phyloP scores from a whole-genome alignment of 2,888 invertebrate species.

The Mesorhabditis sp. region DNA sequence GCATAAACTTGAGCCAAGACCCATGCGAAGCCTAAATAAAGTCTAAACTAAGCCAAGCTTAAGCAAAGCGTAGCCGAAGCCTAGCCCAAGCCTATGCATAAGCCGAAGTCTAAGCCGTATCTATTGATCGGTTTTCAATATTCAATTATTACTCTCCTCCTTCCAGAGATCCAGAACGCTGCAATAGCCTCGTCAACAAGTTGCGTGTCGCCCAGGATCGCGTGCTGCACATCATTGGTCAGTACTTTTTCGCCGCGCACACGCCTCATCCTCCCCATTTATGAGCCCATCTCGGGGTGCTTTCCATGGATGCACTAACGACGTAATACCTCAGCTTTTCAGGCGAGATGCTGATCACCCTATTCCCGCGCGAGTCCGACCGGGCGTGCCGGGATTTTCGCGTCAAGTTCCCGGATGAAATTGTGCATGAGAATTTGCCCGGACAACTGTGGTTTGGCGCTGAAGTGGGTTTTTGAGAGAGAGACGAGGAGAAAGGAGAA shows the following conservation, averaged over 20 bases:
- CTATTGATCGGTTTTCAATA: too few relatives aligned
- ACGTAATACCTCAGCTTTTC: slow-evolving; percentile 17
- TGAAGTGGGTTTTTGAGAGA: slow-evolving; percentile 70
- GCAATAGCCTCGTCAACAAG: slow-evolving; percentile 88
- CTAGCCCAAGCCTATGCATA: too few relatives aligned
- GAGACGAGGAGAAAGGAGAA: background rate
- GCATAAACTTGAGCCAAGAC: too few relatives aligned
- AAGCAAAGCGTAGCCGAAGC: too few relatives aligned
- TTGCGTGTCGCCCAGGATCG: slow-evolving; percentile 79
- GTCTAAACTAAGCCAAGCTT: too few relatives aligned
- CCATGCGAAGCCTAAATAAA: too few relatives aligned
- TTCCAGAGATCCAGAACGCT: slow-evolving; percentile 85
- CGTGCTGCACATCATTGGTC: slow-evolving; percentile 57
- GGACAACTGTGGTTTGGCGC: slow-evolving; percentile 99
- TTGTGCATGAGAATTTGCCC: slow-evolving; percentile 92
- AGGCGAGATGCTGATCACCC: slow-evolving; percentile 55
- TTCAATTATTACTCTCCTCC: slow-evolving; percentile 5
- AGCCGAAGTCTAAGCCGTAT: too few relatives aligned
- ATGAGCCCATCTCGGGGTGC: slow-evolving; percentile 10
- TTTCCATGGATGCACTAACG: background rate
- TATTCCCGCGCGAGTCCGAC: slow-evolving; percentile 54
- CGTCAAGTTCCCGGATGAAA: slow-evolving; percentile 97
- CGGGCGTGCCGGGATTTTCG: slow-evolving; percentile 76
- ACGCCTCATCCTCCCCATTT: background rate
- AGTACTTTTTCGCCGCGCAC: slow-evolving; percentile 18